These are phyloP conservation scores for Myiopsitta monachus DNA, from an alignment of 2,113 vertebrate genomes.

Conservation along the genomic window DNA sequence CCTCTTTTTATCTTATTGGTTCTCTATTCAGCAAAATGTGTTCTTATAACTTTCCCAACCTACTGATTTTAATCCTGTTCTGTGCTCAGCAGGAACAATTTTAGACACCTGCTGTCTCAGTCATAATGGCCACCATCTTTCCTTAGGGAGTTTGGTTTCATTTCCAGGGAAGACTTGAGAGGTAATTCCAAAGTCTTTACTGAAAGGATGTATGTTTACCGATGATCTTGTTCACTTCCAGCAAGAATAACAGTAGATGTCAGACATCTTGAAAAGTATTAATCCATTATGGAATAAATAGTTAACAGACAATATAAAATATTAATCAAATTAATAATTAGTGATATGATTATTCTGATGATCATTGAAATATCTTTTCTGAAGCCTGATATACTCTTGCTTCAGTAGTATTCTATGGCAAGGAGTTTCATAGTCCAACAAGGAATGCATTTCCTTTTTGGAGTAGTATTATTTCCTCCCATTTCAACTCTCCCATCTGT, in stretches of 20 bases:
- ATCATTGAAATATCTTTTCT: not conserved
- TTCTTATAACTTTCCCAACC: not conserved
- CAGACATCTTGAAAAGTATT: not conserved
- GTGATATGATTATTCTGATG: not conserved
- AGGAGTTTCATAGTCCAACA: not conserved
- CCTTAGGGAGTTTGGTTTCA: not conserved
- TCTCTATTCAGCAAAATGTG: not conserved
- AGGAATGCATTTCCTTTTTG: not conserved
- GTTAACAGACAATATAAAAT: not conserved
- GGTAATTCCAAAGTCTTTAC: not conserved
- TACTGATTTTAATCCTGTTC: not conserved
- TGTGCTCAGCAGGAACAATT: constrained; percentile 3
- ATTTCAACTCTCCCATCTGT: not conserved
- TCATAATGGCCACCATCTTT: not conserved
- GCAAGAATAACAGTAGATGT: not conserved
- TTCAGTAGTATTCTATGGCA: not conserved
- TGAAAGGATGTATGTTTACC: not conserved
- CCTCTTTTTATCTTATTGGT: not conserved
- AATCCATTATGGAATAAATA: not conserved
- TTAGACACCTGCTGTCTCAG: not conserved
- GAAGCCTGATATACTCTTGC: not conserved
- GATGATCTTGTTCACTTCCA: not conserved
- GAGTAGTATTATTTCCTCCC: not conserved
- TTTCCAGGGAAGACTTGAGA: not conserved
- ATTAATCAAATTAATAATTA: not conserved